Evolutionary conservation across 2,113 vertebrate species (phyloP).

Genomic region (Campylomormyrus tamandua): DNA sequence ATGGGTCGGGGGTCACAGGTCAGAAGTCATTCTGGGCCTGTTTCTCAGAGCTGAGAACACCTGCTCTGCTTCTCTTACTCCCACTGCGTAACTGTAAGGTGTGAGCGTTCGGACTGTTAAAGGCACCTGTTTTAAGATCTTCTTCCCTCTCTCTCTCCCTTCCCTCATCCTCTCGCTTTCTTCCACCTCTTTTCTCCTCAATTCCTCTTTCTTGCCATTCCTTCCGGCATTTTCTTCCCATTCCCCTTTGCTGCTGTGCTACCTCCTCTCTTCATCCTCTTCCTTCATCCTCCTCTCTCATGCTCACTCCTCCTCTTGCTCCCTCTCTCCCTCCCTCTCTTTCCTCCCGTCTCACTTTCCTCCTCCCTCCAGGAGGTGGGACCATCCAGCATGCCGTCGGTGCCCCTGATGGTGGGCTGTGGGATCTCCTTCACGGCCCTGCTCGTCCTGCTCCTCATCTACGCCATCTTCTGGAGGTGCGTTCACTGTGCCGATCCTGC

Average conservation of each 20-base stretch:
- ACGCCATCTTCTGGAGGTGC: conserved; percentile 95
- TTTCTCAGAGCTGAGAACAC: not conserved
- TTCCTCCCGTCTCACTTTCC: not conserved
- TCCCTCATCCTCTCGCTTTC: not conserved
- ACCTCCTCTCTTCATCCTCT: not conserved
- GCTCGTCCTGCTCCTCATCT: conserved; percentile 87
- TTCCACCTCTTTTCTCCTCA: not conserved
- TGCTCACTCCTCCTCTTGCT: not conserved
- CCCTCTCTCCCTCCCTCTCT: not conserved
- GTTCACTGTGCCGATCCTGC: not conserved
- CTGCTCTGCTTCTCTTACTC: not conserved
- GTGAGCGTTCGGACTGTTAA: not conserved
- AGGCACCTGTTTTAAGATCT: not conserved
- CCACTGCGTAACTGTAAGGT: not conserved
- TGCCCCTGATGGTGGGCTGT: conserved; percentile 93
- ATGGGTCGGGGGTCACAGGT: not conserved
- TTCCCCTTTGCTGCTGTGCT: not conserved
- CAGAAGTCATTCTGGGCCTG: not conserved
- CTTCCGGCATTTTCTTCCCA: not conserved
- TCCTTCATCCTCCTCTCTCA: not conserved
- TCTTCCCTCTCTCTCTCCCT: not conserved
- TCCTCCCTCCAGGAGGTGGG: conserved; percentile 73
- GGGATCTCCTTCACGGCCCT: conserved; percentile 91
- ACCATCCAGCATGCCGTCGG: conserved; percentile 76
- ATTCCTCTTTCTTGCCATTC: not conserved